These are phyloP conservation scores for Brevimyrus niger DNA, from an alignment of 2,113 vertebrate genomes.

Conservation along the genomic window DNA sequence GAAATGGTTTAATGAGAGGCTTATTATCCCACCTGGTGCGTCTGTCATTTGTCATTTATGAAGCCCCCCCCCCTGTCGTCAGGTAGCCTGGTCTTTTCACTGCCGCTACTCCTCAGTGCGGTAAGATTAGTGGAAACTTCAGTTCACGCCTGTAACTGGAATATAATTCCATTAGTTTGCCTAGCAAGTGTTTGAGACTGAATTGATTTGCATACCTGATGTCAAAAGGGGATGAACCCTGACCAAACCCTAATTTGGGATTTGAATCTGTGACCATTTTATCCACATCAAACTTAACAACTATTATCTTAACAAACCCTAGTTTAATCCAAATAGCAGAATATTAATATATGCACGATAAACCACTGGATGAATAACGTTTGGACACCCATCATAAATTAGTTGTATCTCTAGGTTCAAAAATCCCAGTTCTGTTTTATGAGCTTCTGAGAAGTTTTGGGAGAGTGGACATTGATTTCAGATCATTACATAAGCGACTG, in stretches of 20 bases:
- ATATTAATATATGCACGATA: background rate
- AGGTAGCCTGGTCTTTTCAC: background rate
- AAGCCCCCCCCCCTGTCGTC: background rate
- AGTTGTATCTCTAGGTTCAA: background rate
- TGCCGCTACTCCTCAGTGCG: background rate
- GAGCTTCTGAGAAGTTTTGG: background rate
- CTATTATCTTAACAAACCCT: background rate
- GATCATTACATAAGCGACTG: background rate
- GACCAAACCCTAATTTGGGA: background rate
- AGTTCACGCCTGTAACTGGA: background rate
- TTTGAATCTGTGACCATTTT: background rate
- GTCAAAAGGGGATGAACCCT: background rate
- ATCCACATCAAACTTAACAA: background rate
- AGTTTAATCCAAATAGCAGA: background rate
- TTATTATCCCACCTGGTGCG: background rate
- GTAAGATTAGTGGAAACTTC: background rate
- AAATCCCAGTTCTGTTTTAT: background rate
- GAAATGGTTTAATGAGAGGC: background rate
- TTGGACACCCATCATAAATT: background rate
- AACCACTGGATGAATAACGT: background rate
- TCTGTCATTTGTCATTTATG: background rate
- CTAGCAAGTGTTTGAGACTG: background rate
- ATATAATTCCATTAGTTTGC: background rate
- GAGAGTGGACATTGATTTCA: background rate
- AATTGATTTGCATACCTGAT: background rate